Percentiles rank a stretch among this genome's conserved stretches.
phyloP scores from a whole-genome alignment of 2,888 invertebrate species.

The Limnephilus lunatus region DNA sequence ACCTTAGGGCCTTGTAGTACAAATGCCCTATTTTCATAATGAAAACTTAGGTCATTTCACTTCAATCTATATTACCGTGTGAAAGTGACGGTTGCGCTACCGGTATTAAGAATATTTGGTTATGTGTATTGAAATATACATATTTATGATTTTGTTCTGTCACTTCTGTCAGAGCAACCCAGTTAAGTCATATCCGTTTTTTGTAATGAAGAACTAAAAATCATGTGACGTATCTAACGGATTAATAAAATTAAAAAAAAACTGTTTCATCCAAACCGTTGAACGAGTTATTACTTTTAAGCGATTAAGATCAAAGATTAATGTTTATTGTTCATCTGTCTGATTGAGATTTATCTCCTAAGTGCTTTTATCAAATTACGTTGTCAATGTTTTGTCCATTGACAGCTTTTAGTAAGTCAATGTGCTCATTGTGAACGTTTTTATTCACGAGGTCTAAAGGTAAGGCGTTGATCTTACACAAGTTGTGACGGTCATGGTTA shows the following conservation, averaged over 20 bases:
- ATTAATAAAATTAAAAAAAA: neutral
- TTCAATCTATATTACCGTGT: too few species aligned
- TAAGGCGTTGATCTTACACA: neutral
- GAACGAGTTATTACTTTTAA: neutral
- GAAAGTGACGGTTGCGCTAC: too few species aligned
- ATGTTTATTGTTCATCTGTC: neutral
- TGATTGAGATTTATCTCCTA: neutral
- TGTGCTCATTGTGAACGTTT: neutral
- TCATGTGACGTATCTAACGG: conserved; percentile 9
- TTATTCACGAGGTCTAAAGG: neutral
- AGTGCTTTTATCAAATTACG: neutral
- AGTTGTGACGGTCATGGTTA: neutral
- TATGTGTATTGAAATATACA: neutral
- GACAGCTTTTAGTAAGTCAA: neutral
- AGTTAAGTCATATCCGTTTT: neutral
- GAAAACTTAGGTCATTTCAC: too few species aligned
- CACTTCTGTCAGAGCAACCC: neutral
- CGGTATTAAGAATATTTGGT: too few species aligned
- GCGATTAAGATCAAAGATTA: neutral
- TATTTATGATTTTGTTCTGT: neutral
- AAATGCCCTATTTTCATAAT: too few species aligned
- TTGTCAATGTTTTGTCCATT: neutral
- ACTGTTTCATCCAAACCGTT: neutral
- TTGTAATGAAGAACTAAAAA: neutral
- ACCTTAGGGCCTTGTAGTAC: too few species aligned